Conservation (phyloP, 1,140 invertebrate species). For the Drosophila kurseongensis region DNA sequence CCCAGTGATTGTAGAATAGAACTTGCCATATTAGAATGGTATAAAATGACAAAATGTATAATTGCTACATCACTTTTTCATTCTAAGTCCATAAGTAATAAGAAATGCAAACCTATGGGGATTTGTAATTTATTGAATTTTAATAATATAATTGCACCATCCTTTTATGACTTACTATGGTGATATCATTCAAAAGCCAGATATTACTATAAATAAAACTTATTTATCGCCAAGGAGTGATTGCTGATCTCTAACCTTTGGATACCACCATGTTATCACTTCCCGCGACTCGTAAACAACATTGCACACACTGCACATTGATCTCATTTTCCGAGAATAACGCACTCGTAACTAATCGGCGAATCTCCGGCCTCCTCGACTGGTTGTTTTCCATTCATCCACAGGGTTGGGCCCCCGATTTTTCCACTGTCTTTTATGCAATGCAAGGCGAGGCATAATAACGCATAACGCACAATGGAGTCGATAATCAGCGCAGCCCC, state of each 20-base stretch:
- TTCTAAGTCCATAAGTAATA: too few species aligned
- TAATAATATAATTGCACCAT: too few species aligned
- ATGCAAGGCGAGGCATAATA: conserved; percentile 13
- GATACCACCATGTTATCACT: conserved; percentile 14
- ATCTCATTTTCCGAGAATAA: conserved; percentile 12
- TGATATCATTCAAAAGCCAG: neutral
- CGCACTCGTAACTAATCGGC: conserved; percentile 2
- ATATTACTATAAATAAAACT: conserved; percentile 2
- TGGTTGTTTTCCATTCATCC: conserved; percentile 24
- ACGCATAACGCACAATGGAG: conserved; percentile 30
- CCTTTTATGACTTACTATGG: neutral
- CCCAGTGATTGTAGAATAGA: neutral
- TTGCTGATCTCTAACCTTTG: conserved; percentile 12
- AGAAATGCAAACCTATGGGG: too few species aligned
- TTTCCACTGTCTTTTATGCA: conserved; percentile 37
- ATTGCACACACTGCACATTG: conserved; percentile 11
- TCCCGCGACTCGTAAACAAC: conserved; percentile 2
- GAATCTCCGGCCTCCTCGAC: conserved; percentile 8
- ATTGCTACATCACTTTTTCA: too few species aligned
- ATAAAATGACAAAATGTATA: neutral
- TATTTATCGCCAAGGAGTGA: neutral
- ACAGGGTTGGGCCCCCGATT: conserved; percentile 11
- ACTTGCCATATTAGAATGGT: neutral
- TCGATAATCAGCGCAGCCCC: conserved; percentile 35
- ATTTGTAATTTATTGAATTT: too few species aligned